A percentile compares a stretch with the other conserved stretches of the same genome.
Conservation (phyloP, 1,140 invertebrate species). For the Caenorhabditis briggsae region DNA sequence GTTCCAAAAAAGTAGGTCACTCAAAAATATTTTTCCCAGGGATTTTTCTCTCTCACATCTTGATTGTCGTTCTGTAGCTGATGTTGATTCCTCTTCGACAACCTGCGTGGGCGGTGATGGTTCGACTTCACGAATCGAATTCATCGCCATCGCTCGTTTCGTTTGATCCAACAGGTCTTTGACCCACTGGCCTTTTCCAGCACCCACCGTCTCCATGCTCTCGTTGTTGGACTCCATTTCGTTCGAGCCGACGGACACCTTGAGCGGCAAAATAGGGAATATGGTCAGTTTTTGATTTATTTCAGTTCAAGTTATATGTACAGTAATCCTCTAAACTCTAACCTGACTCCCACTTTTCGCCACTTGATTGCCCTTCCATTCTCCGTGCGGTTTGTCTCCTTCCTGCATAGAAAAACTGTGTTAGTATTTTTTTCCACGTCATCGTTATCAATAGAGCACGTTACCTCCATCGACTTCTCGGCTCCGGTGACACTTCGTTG, state of each 20-base stretch:
- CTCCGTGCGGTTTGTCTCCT: conserved; percentile 42
- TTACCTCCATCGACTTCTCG: conserved; percentile 47
- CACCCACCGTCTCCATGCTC: conserved; percentile 74
- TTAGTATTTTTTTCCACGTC: background rate
- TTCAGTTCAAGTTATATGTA: background rate
- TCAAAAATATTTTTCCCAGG: background rate
- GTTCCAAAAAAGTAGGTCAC: background rate
- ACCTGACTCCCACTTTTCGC: conserved; percentile 59
- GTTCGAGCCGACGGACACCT: conserved; percentile 63
- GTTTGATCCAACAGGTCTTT: conserved; percentile 71
- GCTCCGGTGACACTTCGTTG: conserved; percentile 33
- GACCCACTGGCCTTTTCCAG: conserved; percentile 75
- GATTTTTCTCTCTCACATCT: background rate
- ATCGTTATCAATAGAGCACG: conserved; percentile 14
- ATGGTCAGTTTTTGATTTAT: background rate
- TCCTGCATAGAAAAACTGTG: background rate
- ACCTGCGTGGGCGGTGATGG: background rate
- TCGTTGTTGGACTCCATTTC: conserved; percentile 58
- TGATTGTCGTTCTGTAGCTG: conserved; percentile 26
- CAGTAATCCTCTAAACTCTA: background rate
- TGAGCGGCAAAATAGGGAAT: conserved; percentile 35
- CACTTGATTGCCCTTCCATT: conserved; percentile 41
- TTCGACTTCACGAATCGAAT: conserved; percentile 53
- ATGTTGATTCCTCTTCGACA: conserved; percentile 47
- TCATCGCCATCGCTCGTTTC: conserved; percentile 69